Base-by-base conservation (phyloP, 2,888 invertebrate genomes). In the Agrilus biguttatus region DNA sequence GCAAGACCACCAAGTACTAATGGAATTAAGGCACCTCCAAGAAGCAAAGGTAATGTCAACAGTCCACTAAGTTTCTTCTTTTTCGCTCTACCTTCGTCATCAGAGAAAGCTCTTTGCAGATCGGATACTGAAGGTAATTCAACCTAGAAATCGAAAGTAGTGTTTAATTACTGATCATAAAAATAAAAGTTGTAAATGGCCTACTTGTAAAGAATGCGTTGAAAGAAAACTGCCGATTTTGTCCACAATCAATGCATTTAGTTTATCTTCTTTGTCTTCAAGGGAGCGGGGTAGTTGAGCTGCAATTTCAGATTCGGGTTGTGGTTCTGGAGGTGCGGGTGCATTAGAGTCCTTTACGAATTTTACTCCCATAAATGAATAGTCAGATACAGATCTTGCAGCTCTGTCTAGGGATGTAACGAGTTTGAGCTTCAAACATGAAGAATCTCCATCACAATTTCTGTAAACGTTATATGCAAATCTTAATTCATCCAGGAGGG, bases 1-100 rank as follows among this genome's bases (percentile, higher is more conserved):
- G 87, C 86, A 21, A 89, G 63, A 8, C 85, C 86, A 45, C 87
- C 88, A 47, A 87, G 78, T 3, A 87, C 87, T 41, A 89, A 67
- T 5, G 88, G 88, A 36, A 88, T 78, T 60, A 88, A 68, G 55
- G 85, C 85, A 42, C 86, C 87, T 45, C 82, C 83, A 49, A 87
- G 76, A 51, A 88, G 72, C 47, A 88, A 68, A 5, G 88, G 86
- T 56, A 88, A 79, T 55, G 87, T 77, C 39, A 88, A 70, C 45
- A 83, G 72, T 5, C 83, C 81, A 17, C 80, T 78, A 57, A 79
- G 72, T 59, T 81, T 81, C 68, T 84, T 83, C 66, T 71, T 71
- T 65, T 77, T 81, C 48, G 77, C 74, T 37, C 84, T 76, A 13
- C 56, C 59, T 52, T 74, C 75, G 60, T 80, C 80, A 49, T 73